Conservation (phyloP, 2,797 vertebrate genomes). For the Bufotes viridis region DNA sequence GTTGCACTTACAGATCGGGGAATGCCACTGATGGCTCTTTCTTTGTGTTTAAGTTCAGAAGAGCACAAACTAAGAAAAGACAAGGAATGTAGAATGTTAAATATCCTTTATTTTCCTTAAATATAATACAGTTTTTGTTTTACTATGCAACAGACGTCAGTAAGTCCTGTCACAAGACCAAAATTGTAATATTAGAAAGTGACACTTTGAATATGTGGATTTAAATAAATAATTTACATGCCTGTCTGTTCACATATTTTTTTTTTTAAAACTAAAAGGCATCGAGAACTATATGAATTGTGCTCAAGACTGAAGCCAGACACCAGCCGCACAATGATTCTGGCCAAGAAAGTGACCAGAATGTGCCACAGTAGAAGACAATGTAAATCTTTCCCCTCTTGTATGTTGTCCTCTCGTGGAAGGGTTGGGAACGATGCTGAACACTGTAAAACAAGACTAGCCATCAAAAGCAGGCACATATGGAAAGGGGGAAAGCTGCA, state of each 20-base stretch:
- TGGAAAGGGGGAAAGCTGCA: neutral
- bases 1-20: constrained; percentile 74
- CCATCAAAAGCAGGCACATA: neutral
- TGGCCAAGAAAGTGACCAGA: neutral
- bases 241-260: constrained; percentile 60
- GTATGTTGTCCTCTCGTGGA: neutral
- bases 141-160: constrained; percentile 77
- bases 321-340: neutral
- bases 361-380: neutral
- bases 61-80: constrained; percentile 1
- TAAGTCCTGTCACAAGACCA: constrained; percentile 78
- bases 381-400: neutral
- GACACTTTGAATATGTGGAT: constrained; percentile 75
- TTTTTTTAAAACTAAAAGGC: neutral
- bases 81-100: constrained; percentile 76
- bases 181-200: constrained; percentile 72
- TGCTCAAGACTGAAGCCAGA: neutral
- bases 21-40: neutral
- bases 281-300: neutral
- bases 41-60: constrained; percentile 9
- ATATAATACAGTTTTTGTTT: constrained; percentile 79
- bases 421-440: neutral
- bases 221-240: constrained; percentile 85
- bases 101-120: constrained; percentile 81
- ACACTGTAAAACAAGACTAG: neutral